Evolutionary conservation across 2,888 invertebrate genomes (phyloP).

Genomic region (Brenthis hecate): DNA sequence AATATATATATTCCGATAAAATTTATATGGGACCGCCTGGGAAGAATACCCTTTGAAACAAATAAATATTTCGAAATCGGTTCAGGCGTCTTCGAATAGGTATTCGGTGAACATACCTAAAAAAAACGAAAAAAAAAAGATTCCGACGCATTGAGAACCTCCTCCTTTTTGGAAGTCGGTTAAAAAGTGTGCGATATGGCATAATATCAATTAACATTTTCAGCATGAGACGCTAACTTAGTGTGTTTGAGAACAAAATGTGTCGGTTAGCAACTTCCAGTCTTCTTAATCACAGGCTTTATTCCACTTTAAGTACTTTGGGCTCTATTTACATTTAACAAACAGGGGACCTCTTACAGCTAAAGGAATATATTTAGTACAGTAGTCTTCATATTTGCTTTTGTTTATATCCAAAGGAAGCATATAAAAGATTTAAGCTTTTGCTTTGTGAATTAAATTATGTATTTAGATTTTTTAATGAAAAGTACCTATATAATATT

Average conservation of each 20-base stretch:
- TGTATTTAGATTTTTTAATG: too few relatives aligned
- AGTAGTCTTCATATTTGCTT: constrained; percentile 1
- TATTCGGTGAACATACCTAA: too few relatives aligned
- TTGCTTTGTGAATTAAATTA: background rate
- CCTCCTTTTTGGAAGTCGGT: too few relatives aligned
- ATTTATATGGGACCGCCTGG: too few relatives aligned
- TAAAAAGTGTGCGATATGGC: too few relatives aligned
- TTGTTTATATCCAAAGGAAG: background rate
- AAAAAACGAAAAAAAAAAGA: too few relatives aligned
- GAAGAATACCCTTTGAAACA: too few relatives aligned
- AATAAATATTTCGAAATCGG: too few relatives aligned
- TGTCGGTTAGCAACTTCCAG: constrained; percentile 32
- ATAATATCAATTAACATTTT: background rate
- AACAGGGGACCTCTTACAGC: constrained; percentile 11
- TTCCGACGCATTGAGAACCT: too few relatives aligned
- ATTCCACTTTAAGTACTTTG: constrained; percentile 21
- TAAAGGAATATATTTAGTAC: constrained; percentile 1
- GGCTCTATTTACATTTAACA: constrained; percentile 13
- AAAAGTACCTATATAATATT: too few relatives aligned
- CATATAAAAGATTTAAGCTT: background rate
- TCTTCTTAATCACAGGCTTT: constrained; percentile 36
- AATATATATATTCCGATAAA: too few relatives aligned
- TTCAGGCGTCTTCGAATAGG: too few relatives aligned
- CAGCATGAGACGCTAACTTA: background rate
- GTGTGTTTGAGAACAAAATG: constrained; percentile 25